These are phyloP conservation scores for Lamprologus tigripictilis DNA, from an alignment of 2,113 vertebrate genomes.

Conservation along the genomic window DNA sequence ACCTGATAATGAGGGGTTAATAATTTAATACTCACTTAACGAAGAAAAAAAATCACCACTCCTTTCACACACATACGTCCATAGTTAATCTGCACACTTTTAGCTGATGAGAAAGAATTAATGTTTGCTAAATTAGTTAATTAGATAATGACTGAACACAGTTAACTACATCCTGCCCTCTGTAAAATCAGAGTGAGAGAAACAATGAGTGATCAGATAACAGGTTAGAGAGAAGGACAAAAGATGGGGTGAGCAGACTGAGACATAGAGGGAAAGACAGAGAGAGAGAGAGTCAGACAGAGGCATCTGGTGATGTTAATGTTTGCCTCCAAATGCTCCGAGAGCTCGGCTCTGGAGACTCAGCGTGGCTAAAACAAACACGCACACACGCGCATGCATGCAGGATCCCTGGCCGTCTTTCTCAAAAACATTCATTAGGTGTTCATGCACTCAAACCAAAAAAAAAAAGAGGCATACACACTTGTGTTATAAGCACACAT, in stretches of 20 bases:
- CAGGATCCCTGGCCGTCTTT: not conserved
- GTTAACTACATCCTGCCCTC: constrained; percentile 46
- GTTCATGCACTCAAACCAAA: not conserved
- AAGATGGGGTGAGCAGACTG: constrained; percentile 7
- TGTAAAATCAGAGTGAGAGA: constrained; percentile 30
- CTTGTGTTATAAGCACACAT: not conserved
- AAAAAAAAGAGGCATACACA: not conserved
- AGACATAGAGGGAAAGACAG: not conserved
- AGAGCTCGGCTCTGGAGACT: constrained; percentile 29
- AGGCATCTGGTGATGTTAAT: constrained; percentile 42
- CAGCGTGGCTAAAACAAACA: constrained; percentile 20
- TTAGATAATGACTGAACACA: constrained; percentile 59
- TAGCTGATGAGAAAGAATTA: constrained; percentile 59
- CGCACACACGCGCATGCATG: not conserved
- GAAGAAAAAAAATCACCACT: not conserved
- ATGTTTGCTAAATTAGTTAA: constrained; percentile 51
- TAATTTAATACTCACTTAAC: constrained; percentile 32
- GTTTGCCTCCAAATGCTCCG: constrained; percentile 33
- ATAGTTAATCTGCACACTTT: constrained; percentile 50
- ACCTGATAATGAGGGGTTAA: constrained; percentile 48
- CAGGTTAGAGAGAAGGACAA: constrained; percentile 32
- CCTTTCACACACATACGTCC: not conserved
- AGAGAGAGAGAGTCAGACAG: not conserved
- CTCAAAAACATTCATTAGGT: not conserved
- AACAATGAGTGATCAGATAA: constrained; percentile 32